Conservation (phyloP, 2,797 vertebrate species). For the Menidia menidia region DNA sequence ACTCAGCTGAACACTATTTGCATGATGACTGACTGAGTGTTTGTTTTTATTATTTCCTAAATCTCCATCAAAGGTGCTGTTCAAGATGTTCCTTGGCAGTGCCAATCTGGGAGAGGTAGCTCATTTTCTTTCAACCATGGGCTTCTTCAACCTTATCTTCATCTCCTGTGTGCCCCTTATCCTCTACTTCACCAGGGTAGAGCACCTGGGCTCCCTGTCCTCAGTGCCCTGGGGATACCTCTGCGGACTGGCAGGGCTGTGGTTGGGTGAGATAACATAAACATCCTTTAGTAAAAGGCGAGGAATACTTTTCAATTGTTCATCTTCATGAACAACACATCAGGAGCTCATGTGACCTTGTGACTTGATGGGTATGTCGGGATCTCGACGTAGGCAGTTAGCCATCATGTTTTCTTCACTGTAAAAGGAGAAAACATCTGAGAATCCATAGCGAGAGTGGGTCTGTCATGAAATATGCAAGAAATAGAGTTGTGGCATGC, state of each 20-base stretch:
- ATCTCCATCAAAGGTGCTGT: constrained; percentile 87
- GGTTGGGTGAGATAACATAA: constrained; percentile 87
- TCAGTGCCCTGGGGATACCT: constrained; percentile 97
- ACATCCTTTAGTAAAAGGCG: neutral
- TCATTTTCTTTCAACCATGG: constrained; percentile 96
- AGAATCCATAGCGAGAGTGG: neutral
- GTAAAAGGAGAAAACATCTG: neutral
- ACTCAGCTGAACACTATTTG: neutral
- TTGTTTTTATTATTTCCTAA: neutral
- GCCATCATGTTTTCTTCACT: too few relatives aligned
- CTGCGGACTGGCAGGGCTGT: constrained; percentile 94
- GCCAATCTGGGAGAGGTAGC: constrained; percentile 96
- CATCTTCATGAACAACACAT: neutral
- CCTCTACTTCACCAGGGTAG: constrained; percentile 96
- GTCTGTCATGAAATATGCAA: too few relatives aligned
- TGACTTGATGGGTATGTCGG: neutral
- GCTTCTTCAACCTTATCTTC: constrained; percentile 98
- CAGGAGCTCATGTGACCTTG: neutral
- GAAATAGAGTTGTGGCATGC: neutral
- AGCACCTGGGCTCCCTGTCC: constrained; percentile 95
- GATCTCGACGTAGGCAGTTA: neutral
- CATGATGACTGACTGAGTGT: neutral
- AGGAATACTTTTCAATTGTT: neutral
- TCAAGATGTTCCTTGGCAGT: constrained; percentile 98
- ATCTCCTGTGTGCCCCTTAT: constrained; percentile 96